Conservation (phyloP, 1,140 invertebrate genomes). For the Drosophila erecta region DNA sequence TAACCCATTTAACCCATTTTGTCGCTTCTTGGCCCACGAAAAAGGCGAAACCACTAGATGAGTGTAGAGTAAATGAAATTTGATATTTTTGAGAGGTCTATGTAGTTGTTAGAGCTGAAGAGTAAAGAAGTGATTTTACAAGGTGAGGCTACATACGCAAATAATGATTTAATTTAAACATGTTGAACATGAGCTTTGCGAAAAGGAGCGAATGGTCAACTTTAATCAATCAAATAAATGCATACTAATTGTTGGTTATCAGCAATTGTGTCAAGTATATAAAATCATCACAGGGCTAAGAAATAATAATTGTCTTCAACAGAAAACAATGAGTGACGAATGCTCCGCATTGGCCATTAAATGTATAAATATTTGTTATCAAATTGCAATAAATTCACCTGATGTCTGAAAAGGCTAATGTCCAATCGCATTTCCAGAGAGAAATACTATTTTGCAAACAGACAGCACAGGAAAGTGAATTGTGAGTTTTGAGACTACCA, state of each 20-base stretch:
- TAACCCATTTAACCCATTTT: constrained; percentile 35
- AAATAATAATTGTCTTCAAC: constrained; percentile 4
- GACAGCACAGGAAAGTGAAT: neutral
- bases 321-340: neutral
- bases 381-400: constrained; percentile 4
- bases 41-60: constrained; percentile 10
- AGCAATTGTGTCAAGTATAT: no score
- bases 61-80: constrained; percentile 40
- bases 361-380: constrained; percentile 23
- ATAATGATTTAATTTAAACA: no score
- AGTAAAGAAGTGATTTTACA: constrained; percentile 10
- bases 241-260: no score
- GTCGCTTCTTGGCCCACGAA: neutral
- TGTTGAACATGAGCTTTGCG: no score
- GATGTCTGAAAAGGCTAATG: constrained; percentile 24
- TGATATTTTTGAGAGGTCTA: constrained; percentile 13
- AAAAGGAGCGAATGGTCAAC: neutral
- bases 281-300: neutral
- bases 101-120: constrained; percentile 5
- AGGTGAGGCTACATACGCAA: neutral
- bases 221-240: constrained; percentile 3
- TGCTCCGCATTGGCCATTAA: neutral
- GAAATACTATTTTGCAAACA: constrained; percentile 4
- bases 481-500: constrained; percentile 29
- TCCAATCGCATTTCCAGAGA: constrained; percentile 9